Percentiles rank a stretch among this genome's conserved stretches.
Evolutionary conservation across 2,888 invertebrate species (phyloP).

Genomic region (Sylvicola cinctus): DNA sequence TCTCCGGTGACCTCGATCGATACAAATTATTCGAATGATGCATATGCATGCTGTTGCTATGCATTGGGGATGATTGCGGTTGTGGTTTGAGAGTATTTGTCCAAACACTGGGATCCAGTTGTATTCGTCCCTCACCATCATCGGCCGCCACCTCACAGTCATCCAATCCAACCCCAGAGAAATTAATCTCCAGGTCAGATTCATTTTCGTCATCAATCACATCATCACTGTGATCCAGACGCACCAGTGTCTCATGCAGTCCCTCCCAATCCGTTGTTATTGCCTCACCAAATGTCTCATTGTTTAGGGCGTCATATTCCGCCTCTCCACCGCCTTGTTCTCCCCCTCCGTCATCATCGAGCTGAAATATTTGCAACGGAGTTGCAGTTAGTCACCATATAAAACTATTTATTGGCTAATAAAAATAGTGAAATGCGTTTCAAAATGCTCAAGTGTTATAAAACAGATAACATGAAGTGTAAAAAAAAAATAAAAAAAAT

Average conservation of each 20-base stretch:
- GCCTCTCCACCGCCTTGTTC: constrained; percentile 45
- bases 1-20: constrained; percentile 10
- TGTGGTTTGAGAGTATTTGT: constrained; percentile 20
- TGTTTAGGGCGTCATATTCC: constrained; percentile 79
- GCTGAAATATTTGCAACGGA: constrained; percentile 10
- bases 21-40: constrained; percentile 6
- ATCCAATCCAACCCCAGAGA: constrained; percentile 21
- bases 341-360: constrained; percentile 20
- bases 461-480: too few species aligned
- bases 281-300: constrained; percentile 76
- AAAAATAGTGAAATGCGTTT: too few species aligned
- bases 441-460: too few species aligned
- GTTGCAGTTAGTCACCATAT: neutral
- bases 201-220: constrained; percentile 15
- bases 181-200: constrained; percentile 21
- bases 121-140: constrained; percentile 18
- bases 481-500: too few species aligned
- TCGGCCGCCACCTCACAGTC: constrained; percentile 20
- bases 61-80: too few species aligned
- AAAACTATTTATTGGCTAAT: constrained; percentile 1
- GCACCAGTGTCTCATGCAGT: constrained; percentile 46
- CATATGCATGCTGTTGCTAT: too few species aligned
- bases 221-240: constrained; percentile 29
- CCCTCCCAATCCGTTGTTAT: constrained; percentile 55
- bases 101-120: constrained; percentile 29